Evolutionary conservation across 2,797 vertebrate species (phyloP), one percentile per base, ranked within the genome.

Genomic region (Amniataba percoides): DNA sequence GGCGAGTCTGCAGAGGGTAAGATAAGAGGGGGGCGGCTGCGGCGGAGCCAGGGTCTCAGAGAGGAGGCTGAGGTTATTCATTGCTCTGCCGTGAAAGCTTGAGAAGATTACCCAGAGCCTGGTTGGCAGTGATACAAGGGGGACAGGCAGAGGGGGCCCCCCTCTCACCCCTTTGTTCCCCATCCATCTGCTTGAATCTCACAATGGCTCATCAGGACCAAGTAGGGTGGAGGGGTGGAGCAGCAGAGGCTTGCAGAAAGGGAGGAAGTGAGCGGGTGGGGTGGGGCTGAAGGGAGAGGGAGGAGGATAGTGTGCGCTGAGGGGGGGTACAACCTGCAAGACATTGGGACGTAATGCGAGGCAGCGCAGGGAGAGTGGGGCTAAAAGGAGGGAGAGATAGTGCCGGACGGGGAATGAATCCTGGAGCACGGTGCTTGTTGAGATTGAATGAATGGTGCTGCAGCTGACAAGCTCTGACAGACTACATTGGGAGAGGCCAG

Each of bases 121-220:
- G 94, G 87, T 93, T 95, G 94, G 95, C 95, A 95, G 94, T 96
- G 95, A 95, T 95, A 95, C 92, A 93, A 92, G 89, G 88, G 93
- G 94, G 92, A 87, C 89, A 89, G 87, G 87, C 86, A 91, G 88
- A 85, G 90, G 92, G 93, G 85, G 83, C 82, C 88, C 87, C 90
- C 92, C 83, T 90, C 91, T 93, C 91, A 90, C 91, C 92, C 92
- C 94, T 96, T 96, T 95, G 95, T 95, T 95, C 95, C 93, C 92
- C 80, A 96, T 95, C 96, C 97, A 97, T 97, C 97, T 97, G 97
- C 96, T 96, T 96, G 95, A 95, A 94, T 95, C 88, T 94, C 94
- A 94, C 96, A 94, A 95, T 95, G 96, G 95, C 95, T 95, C 91
- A 87, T 94, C 92, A 89, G 89, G 92, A 93, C 91, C 89, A 86